Evolutionary conservation across 2,113 vertebrate genomes (phyloP).

Genomic region (Axis porcinus): DNA sequence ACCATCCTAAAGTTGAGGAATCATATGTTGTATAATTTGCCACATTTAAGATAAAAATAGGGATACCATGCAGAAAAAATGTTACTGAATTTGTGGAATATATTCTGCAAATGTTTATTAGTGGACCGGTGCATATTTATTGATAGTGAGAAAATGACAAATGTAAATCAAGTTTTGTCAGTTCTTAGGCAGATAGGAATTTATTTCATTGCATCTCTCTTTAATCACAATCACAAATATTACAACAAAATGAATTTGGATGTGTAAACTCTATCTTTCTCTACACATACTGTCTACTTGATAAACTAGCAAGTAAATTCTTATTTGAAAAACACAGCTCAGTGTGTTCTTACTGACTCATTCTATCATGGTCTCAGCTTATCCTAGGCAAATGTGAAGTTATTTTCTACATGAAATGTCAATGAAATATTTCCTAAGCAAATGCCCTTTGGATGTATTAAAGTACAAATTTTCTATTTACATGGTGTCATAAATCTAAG

Average conservation of each 20-base stretch:
- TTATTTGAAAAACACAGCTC: slow-evolving; percentile 11
- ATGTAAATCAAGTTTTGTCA: slow-evolving; percentile 1
- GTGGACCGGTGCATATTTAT: neutral
- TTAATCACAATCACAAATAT: slow-evolving; percentile 28
- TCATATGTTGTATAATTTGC: neutral
- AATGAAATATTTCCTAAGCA: slow-evolving; percentile 27
- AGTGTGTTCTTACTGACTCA: slow-evolving; percentile 6
- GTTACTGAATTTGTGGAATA: neutral
- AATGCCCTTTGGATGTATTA: slow-evolving; percentile 17
- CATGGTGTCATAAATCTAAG: slow-evolving; percentile 3
- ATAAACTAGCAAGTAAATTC: slow-evolving; percentile 32
- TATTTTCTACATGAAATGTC: slow-evolving; percentile 37
- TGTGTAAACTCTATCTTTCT: neutral
- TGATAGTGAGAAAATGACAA: slow-evolving; percentile 20
- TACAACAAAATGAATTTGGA: slow-evolving; percentile 28
- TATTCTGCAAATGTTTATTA: neutral
- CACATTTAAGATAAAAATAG: slow-evolving; percentile 3
- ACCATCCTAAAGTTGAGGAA: neutral
- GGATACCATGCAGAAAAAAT: neutral
- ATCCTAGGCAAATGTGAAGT: neutral
- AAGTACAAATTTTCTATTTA: slow-evolving; percentile 26
- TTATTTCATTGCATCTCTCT: neutral
- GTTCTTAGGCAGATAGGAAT: neutral
- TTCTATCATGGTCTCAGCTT: neutral
- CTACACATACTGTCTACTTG: neutral